phyloP scores from a whole-genome alignment of 2,888 invertebrate species.

The Aethes cnicana region DNA sequence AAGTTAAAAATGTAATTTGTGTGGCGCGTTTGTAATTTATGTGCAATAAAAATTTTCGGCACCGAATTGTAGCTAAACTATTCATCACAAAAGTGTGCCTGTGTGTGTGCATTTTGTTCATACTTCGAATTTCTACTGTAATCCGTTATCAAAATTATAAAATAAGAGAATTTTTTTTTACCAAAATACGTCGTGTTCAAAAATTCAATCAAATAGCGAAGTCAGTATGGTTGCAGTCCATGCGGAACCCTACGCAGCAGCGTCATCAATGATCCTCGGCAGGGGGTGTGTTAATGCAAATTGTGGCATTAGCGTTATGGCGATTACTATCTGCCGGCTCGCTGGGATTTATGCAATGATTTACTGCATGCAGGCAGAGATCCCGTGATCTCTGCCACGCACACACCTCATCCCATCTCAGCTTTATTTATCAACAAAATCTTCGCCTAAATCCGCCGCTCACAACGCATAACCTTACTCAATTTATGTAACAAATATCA shows the following conservation, averaged over 20 bases:
- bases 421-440: not conserved
- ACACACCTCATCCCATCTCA: not conserved
- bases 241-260: conserved; percentile 15
- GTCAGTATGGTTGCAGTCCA: no score
- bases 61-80: no score
- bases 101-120: no score
- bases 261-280: conserved; percentile 7
- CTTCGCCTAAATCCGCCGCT: conserved; percentile 2
- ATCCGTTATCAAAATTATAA: no score
- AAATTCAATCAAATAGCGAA: no score
- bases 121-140: no score
- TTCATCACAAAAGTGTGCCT: no score
- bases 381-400: conserved; percentile 9
- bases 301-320: conserved; percentile 67
- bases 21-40: no score
- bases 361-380: conserved; percentile 41
- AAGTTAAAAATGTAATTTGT: no score
- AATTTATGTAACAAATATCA: conserved; percentile 69
- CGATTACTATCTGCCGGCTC: conserved; percentile 54
- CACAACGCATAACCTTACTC: conserved; percentile 15
- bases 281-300: conserved; percentile 62
- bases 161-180: no score
- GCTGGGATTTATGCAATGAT: conserved; percentile 45
- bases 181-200: no score
- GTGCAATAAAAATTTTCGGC: no score